Percentiles rank a stretch among this genome's conserved stretches.
These are phyloP conservation scores for Agrochola macilenta DNA, from an alignment of 2,888 invertebrate species.

Conservation along the genomic window DNA sequence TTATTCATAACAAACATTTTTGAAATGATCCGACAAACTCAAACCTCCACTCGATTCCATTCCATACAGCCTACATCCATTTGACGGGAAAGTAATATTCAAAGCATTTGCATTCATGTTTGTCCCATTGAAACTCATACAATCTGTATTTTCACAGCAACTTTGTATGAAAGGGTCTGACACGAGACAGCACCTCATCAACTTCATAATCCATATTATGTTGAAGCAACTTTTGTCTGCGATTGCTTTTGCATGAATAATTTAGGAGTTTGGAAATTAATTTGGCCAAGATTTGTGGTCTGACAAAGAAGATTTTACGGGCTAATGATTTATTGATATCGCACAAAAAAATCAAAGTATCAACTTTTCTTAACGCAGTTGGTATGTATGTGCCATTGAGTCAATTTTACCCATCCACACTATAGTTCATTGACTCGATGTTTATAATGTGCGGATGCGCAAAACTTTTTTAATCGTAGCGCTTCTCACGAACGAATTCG, in stretches of 20 bases:
- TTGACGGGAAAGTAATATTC: background rate
- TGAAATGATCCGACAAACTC: background rate
- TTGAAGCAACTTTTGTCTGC: constrained; percentile 14
- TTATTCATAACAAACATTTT: background rate
- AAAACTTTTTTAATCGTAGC: background rate
- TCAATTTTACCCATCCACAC: background rate
- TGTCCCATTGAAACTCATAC: constrained; percentile 18
- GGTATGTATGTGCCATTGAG: background rate
- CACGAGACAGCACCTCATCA: constrained; percentile 15
- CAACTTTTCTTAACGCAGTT: background rate
- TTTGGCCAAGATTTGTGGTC: constrained; percentile 16
- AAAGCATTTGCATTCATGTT: constrained; percentile 32
- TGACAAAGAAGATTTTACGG: constrained; percentile 34
- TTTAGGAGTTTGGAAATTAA: constrained; percentile 18
- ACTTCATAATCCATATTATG: constrained; percentile 31
- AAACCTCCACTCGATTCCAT: background rate
- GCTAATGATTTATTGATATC: background rate
- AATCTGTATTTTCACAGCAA: constrained; percentile 37
- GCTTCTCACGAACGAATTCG: background rate
- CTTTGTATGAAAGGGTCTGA: constrained; percentile 29
- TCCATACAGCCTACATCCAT: background rate
- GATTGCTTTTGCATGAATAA: constrained; percentile 26
- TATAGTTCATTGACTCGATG: background rate
- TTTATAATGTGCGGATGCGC: background rate
- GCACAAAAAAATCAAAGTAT: background rate